Evolutionary conservation across 2,888 invertebrate species (phyloP), one percentile per base, ranked within the genome.

Genomic region (Orgyia antiqua): DNA sequence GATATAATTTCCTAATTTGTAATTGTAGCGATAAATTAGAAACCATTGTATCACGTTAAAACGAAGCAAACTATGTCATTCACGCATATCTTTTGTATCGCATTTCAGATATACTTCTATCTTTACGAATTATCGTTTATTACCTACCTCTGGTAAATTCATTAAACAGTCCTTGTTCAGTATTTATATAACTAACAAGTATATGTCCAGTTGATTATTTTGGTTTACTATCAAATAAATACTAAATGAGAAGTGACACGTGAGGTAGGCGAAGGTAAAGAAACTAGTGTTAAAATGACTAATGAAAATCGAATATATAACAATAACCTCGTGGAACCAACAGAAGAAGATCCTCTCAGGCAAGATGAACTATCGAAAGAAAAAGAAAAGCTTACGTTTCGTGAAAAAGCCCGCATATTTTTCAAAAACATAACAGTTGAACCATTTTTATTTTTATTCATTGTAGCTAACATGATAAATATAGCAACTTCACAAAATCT

Each of bases 401-500:
- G 42, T 28, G 62, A 64, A 36, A 64, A 39, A 13, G 51, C 58
- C 24, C 8, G 11, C 1, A 20, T 58, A 36, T 42, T 61, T 0
- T 5, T 66, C 0, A 47, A 31, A 27, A 75, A 76, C 38, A 46
- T 76, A 6, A 78, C 82, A 1, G 48, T 84, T 3, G 84, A 84
- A 31, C 83, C 83, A 5, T 52, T 61, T 1, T 60, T 73, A 50
- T 34, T 69, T 0, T 8, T 79, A 2, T 77, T 75, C 19, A 37
- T 79, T 0, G 11, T 71, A 10, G 32, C 66, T 0, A 37, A 43
- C 0, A 64, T 89, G 10, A 50, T 89, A n/a, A 89, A 90, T 0
- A 87, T 89, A 24, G 60, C 93, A 33, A 92, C 94, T 11, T 91
- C 93, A 2, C 94, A 94, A 65, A 95, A 95, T 71, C 74, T 95